Conservation (phyloP, 2,113 vertebrate species). For the Sinosuthora webbiana region DNA sequence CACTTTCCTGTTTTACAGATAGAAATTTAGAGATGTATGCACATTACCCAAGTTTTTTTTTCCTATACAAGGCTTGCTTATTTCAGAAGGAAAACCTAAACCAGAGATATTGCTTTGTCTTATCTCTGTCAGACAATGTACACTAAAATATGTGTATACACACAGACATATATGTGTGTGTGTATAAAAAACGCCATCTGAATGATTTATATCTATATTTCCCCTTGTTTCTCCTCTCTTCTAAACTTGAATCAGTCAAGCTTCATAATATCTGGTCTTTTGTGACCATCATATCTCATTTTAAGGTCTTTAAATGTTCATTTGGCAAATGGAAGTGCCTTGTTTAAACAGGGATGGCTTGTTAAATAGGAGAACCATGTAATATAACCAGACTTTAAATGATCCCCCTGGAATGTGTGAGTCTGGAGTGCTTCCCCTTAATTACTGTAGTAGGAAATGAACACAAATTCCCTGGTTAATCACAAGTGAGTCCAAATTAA, state of each 20-base stretch:
- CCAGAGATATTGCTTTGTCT: neutral
- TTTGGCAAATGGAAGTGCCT: slow-evolving; percentile 32
- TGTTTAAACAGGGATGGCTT: slow-evolving; percentile 32
- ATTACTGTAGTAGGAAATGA: slow-evolving; percentile 58
- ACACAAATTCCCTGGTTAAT: slow-evolving; percentile 46
- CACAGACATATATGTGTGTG: neutral
- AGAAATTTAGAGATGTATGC: neutral
- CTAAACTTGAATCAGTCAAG: neutral
- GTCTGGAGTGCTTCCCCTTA: slow-evolving; percentile 40
- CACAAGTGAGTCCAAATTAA: slow-evolving; percentile 56
- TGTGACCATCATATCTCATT: neutral
- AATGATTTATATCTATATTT: neutral
- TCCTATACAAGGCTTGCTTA: neutral
- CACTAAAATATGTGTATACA: neutral
- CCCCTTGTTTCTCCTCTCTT: neutral
- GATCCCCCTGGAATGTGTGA: slow-evolving; percentile 30
- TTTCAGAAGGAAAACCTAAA: neutral
- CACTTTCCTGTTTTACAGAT: neutral
- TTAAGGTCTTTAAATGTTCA: slow-evolving; percentile 17
- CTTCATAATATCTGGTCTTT: slow-evolving; percentile 9
- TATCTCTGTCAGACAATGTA: neutral
- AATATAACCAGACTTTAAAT: slow-evolving; percentile 54
- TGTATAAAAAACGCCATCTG: neutral
- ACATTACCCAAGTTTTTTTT: neutral
- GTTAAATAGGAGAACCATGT: slow-evolving; percentile 42